Conservation (phyloP, 2,797 vertebrate genomes). For the Philypnodon macrostomus region DNA sequence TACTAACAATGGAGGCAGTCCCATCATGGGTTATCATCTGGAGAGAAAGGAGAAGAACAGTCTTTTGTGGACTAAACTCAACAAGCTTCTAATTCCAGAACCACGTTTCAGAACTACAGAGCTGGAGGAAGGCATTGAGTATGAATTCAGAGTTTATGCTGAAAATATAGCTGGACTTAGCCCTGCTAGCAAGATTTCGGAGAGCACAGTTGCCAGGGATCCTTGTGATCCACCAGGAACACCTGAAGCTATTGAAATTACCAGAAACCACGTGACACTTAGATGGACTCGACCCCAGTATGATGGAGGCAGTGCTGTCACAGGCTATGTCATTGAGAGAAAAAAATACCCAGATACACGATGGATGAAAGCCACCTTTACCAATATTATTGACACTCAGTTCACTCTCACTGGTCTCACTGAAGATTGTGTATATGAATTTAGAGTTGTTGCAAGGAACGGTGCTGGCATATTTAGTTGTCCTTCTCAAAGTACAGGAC, state of each 20-base stretch:
- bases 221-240: conserved; percentile 93
- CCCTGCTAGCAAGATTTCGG: conserved; percentile 90
- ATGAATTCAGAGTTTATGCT: conserved; percentile 96
- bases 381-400: conserved; percentile 90
- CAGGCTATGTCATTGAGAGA: conserved; percentile 92
- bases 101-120: conserved; percentile 89
- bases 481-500: conserved; percentile 91
- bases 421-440: conserved; percentile 92
- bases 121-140: conserved; percentile 96
- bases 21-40: conserved; percentile 91
- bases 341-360: conserved; percentile 92
- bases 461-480: conserved; percentile 87
- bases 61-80: conserved; percentile 93
- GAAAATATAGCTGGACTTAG: conserved; percentile 95
- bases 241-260: conserved; percentile 91
- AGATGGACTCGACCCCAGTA: conserved; percentile 93
- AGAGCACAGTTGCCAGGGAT: conserved; percentile 89
- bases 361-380: conserved; percentile 98
- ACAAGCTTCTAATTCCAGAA: conserved; percentile 89
- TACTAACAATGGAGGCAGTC: conserved; percentile 91
- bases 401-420: conserved; percentile 88
- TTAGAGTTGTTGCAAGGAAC: conserved; percentile 94
- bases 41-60: conserved; percentile 98
- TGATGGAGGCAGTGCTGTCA: conserved; percentile 93
- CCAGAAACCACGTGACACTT: conserved; percentile 89